Base-by-base conservation (phyloP, 2,113 vertebrate genomes). In the Chaetops frenatus region DNA sequence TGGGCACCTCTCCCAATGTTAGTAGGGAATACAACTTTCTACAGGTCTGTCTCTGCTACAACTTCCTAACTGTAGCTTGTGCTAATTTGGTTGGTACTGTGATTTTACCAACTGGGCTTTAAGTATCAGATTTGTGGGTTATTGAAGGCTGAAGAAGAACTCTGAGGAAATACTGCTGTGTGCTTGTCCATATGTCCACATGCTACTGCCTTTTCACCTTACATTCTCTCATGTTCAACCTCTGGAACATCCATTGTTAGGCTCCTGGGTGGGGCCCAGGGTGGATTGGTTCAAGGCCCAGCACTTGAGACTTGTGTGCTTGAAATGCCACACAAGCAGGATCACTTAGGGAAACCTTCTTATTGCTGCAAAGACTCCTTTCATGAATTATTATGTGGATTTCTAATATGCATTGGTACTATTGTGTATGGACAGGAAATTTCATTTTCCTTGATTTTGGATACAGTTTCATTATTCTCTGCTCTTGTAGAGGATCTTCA, bases 171-270 rank as follows among this genome's bases (percentile, higher is more conserved):
- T 22, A 12, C 2, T 58, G 4, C 8, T 57, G 6, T 8, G 1
- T 70, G 7, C 7, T 73, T 93, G 20, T 58, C n/a, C 10, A 3
- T 2, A 1, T 51, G 27, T 48, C 23, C 44, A 44, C 17, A 11
- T 1, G 0, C 14, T 67, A 10, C 12, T 54, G 13, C 9, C 14
- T 24, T 72, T 69, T 90, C 54, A 35, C 21, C 6, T 40, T 48
- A 25, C 2, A 4, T 25, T 83, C 5, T 83, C 7, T 47, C 13
- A 9, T 44, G 18, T 57, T 90, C 10, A 54, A 14, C 28, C 24
- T 1, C 0, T 5, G 13, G 6, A 6, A 5, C 10, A 57, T 36
- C 10, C 8, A 11, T 5, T 9, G 0, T 54, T 35, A 36, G 29
- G 33, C 19, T 47, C 20, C 15, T 40, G 8, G 7, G 12, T 23